Evolutionary conservation across 2,888 invertebrate species (phyloP).

Genomic region (Protula sp.): DNA sequence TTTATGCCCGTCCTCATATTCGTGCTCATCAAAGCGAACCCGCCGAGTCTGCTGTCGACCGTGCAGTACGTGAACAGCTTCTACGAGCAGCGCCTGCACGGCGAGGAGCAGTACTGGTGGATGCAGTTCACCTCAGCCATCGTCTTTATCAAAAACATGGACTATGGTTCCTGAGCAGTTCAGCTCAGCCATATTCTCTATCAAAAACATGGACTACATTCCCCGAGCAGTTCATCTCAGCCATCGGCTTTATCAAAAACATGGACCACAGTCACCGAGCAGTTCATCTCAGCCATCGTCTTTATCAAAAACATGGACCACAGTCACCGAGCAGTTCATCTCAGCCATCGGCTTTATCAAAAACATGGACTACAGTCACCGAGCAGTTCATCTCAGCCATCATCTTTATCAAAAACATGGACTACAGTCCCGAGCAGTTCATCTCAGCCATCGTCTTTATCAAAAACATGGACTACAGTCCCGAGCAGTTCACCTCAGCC

Average conservation of each 20-base stretch:
- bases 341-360: constrained; percentile 96
- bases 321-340: constrained; percentile 77
- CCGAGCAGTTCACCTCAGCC: no score
- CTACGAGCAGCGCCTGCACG: constrained; percentile 74
- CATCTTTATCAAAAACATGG: no score
- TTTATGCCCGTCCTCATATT: constrained; percentile 93
- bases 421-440: no score
- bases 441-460: no score
- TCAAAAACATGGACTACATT: constrained; percentile 97
- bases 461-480: no score
- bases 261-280: constrained; percentile 85
- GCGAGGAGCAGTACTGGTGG: constrained; percentile 97
- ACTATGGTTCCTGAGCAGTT: constrained; percentile 75
- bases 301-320: constrained; percentile 98
- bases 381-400: no score
- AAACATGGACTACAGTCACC: constrained; percentile 85
- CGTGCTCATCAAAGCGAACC: constrained; percentile 95
- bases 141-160: constrained; percentile 97
- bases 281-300: constrained; percentile 92
- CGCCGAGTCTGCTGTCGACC: constrained; percentile 85
- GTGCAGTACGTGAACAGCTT: constrained; percentile 93
- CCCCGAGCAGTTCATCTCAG: constrained; percentile 95
- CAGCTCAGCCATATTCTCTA: constrained; percentile 91
- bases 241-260: constrained; percentile 95
- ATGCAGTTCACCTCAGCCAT: constrained; percentile 95